Conservation (phyloP, 2,113 vertebrate genomes). For the Trematomus loennbergii region DNA sequence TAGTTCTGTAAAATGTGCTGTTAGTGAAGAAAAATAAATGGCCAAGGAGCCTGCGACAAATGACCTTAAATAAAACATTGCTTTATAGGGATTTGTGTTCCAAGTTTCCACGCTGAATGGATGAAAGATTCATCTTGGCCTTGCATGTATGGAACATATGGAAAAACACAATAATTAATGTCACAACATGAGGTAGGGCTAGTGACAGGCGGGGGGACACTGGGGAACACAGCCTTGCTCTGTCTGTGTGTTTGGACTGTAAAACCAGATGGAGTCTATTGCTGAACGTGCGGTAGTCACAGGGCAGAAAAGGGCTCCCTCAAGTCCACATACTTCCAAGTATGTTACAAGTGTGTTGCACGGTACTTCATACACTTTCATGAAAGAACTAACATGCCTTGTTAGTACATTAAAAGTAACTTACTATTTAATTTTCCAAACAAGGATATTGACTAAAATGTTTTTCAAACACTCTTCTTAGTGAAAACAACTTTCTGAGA, state of each 20-base stretch:
- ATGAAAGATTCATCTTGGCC: constrained; percentile 77
- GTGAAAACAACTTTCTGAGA: background rate
- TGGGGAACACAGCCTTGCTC: constrained; percentile 72
- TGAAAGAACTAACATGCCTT: constrained; percentile 37
- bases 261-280: constrained; percentile 76
- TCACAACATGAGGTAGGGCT: constrained; percentile 78
- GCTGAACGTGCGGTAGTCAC: constrained; percentile 64
- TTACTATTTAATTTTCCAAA: background rate
- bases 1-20: constrained; percentile 74
- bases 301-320: constrained; percentile 50
- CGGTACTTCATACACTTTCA: constrained; percentile 24
- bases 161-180: constrained; percentile 83
- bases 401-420: constrained; percentile 25
- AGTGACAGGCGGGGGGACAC: constrained; percentile 68
- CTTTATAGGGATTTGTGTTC: constrained; percentile 72
- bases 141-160: constrained; percentile 80
- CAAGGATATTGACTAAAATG: background rate
- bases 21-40: constrained; percentile 69
- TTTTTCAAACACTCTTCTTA: constrained; percentile 1
- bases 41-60: constrained; percentile 68
- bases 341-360: constrained; percentile 44
- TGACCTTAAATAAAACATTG: constrained; percentile 76
- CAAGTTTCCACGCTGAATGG: constrained; percentile 75
- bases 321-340: constrained; percentile 46
- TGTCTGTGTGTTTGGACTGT: constrained; percentile 73